phyloP scores from a whole-genome alignment of 1,140 invertebrate genomes.

The Anadara kagoshimensis region DNA sequence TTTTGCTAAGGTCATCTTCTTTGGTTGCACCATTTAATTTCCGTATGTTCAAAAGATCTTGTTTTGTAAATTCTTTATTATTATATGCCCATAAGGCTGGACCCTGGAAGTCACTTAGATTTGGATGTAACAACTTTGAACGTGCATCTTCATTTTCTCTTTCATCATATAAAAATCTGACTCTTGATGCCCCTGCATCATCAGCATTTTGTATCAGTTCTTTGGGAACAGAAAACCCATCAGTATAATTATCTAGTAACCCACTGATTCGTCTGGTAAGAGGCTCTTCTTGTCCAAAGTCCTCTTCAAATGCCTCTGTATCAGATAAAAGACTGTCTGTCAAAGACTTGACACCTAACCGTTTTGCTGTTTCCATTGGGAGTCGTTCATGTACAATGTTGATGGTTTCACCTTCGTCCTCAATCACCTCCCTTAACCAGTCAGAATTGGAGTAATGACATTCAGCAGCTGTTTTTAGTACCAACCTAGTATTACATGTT shows the following conservation, averaged over 20 bases:
- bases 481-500: constrained; percentile 10
- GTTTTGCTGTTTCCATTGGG: constrained; percentile 39
- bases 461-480: constrained; percentile 28
- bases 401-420: constrained; percentile 41
- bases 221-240: constrained; percentile 63
- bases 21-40: constrained; percentile 64
- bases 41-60: constrained; percentile 59
- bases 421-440: constrained; percentile 20
- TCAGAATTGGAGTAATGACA: constrained; percentile 50
- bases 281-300: constrained; percentile 59
- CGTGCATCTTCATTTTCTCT: constrained; percentile 51
- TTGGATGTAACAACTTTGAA: constrained; percentile 55
- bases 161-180: constrained; percentile 66
- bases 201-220: constrained; percentile 74
- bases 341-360: constrained; percentile 50
- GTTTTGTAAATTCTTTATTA: constrained; percentile 56
- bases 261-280: constrained; percentile 52
- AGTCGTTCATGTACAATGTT: constrained; percentile 50
- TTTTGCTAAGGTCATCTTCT: constrained; percentile 53
- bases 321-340: constrained; percentile 35
- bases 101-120: constrained; percentile 58
- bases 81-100: constrained; percentile 64
- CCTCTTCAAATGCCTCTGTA: constrained; percentile 39
- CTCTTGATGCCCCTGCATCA: constrained; percentile 66
- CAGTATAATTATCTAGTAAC: constrained; percentile 56